Percentiles rank a stretch among this genome's conserved stretches.
These are phyloP conservation scores for Pollenia labialis DNA, from an alignment of 2,888 invertebrate genomes.

Conservation along the genomic window DNA sequence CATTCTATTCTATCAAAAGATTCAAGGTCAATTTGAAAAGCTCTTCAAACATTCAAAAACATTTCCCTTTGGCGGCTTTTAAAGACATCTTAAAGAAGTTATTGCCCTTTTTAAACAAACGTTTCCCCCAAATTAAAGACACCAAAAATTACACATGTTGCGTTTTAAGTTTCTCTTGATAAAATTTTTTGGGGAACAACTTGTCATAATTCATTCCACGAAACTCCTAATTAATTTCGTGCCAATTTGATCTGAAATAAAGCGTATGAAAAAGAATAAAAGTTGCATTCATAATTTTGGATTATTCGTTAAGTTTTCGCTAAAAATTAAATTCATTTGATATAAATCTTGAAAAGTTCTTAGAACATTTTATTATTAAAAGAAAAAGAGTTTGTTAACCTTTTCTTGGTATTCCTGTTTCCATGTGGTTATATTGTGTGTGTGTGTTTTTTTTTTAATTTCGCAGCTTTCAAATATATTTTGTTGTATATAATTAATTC, in stretches of 20 bases:
- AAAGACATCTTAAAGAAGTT: background rate
- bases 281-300: slow-evolving; percentile 42
- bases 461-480: background rate
- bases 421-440: background rate
- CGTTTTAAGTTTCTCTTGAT: background rate
- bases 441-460: slow-evolving; percentile 15
- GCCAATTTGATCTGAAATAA: slow-evolving; percentile 59
- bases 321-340: slow-evolving; percentile 10
- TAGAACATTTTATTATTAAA: slow-evolving; percentile 6
- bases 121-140: slow-evolving; percentile 9
- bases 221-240: slow-evolving; percentile 62
- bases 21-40: slow-evolving; percentile 27
- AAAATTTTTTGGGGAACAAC: background rate
- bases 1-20: slow-evolving; percentile 4
- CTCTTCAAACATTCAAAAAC: slow-evolving; percentile 8
- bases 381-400: slow-evolving; percentile 2
- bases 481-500: background rate
- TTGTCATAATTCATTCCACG: slow-evolving; percentile 48
- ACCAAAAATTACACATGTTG: slow-evolving; percentile 11
- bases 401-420: background rate
- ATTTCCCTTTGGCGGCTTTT: slow-evolving; percentile 40
- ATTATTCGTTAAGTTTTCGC: background rate
- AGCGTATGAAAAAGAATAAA: slow-evolving; percentile 23
- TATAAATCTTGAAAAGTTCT: slow-evolving; percentile 7
- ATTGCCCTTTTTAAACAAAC: slow-evolving; percentile 7